Evolutionary conservation across 2,888 invertebrate genomes (phyloP), one percentile per base, ranked within the genome.

Genomic region (Thyatira batis): DNA sequence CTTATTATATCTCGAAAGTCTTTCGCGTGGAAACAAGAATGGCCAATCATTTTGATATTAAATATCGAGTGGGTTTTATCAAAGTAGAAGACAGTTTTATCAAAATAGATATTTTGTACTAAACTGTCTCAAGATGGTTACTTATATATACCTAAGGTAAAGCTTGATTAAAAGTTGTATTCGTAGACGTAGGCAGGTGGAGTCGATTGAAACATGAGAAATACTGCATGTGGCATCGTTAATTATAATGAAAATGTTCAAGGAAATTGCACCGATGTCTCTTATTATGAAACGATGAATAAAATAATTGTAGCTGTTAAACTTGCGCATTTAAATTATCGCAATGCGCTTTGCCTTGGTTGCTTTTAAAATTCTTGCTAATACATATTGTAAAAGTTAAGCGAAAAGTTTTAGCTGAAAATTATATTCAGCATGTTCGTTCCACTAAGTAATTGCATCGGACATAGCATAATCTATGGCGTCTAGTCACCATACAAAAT

Each of bases 41-140:
- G 50, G 49, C 53, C 53, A 71, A 69, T 71, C 68, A 67, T 50
- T 58, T 53, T 33, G 57, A 61, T 61, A 60, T 63, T 60, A 66
- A 61, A 71, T 61, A 65, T 57, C 43, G 52, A 54, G 51, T 52
- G 60, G 51, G 54, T 39, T 55, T 54, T 56, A 52, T 60, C 53
- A 55, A 63, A 55, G 57, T 55, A 49, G 54, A 51, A 49, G 53
- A 46, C 52, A 44, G 20, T 53, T 59, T 54, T 43, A 59, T 62
- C 57, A 62, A 67, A 67, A 23, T 64, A 66, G 57, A 59, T 60
- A n/a, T 55, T 21, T 28, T 39, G n/a, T 43, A 49, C 53, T 61
- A n/a, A n/a, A n/a, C n/a, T n/a, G n/a, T n/a, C n/a, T n/a, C n/a
- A n/a, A n/a, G n/a, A n/a, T n/a, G n/a, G n/a, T n/a, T n/a, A n/a